A percentile compares a stretch with the other conserved stretches of the same genome.
Conservation (phyloP, 37 sponge, comb jelly and placozoan genomes). For the Chondrilla cf. caribensis region DNA sequence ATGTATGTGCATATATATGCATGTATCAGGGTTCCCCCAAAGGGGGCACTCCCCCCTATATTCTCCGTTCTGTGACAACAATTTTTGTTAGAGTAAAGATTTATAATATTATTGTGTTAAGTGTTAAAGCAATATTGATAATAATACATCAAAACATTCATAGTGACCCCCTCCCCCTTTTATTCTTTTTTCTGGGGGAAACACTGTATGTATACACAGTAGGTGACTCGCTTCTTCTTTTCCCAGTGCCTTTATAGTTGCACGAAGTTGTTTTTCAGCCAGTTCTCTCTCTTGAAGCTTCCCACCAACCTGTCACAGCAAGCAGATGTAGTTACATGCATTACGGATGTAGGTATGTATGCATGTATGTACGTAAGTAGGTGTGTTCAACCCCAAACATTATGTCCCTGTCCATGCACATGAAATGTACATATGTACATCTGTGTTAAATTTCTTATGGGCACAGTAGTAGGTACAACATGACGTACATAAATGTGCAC, state of each 20-base stretch:
- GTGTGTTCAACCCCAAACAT: background rate
- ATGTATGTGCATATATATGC: background rate
- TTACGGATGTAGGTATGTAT: background rate
- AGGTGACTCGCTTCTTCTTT: background rate
- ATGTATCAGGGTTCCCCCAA: no score
- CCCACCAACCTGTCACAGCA: background rate
- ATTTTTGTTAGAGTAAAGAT: no score
- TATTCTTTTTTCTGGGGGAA: no score
- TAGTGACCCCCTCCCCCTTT: no score
- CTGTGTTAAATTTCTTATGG: background rate
- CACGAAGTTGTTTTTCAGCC: slow-evolving; percentile 12
- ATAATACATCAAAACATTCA: no score
- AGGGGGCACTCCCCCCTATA: no score
- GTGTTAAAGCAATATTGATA: background rate
- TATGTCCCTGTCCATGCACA: no score
- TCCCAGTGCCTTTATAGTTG: background rate
- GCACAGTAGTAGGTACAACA: background rate
- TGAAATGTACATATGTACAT: background rate
- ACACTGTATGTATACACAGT: background rate
- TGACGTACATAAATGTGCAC: no score
- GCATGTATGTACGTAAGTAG: background rate
- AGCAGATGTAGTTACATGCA: background rate
- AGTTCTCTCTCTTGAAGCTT: background rate
- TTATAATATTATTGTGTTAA: background rate
- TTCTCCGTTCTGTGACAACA: no score